Conservation (phyloP, 1,140 invertebrate genomes). For the Mizuhopecten yessoensis region DNA sequence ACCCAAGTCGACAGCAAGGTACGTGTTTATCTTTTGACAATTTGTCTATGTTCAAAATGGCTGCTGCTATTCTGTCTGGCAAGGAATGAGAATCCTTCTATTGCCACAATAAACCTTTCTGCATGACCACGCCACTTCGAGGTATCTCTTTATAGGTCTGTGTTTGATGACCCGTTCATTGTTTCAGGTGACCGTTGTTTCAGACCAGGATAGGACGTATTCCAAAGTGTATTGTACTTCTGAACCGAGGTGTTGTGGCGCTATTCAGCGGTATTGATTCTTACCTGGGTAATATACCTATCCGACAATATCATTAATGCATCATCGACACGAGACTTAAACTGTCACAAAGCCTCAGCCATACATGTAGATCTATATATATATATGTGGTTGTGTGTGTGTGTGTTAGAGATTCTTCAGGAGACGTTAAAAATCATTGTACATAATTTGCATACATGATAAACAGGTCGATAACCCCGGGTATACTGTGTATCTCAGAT, state of each 20-base stretch:
- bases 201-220: background rate
- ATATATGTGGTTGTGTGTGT: background rate
- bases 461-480: background rate
- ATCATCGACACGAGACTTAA: background rate
- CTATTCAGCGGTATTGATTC: background rate
- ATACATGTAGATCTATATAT: background rate
- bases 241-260: background rate
- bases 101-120: background rate
- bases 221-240: background rate
- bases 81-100: background rate
- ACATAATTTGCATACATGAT: background rate
- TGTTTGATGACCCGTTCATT: background rate
- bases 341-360: background rate
- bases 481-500: background rate
- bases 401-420: background rate
- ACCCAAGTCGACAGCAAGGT: background rate
- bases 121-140: background rate
- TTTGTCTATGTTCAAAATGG: conserved; percentile 16
- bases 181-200: conserved; percentile 10
- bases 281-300: background rate
- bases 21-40: background rate
- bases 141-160: background rate
- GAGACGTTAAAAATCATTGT: background rate
- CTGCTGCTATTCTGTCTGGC: background rate
- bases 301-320: background rate